A percentile compares a stretch with the other conserved stretches of the same genome.
phyloP scores from a whole-genome alignment of 1,140 invertebrate species.

The Zaprionus africanus region DNA sequence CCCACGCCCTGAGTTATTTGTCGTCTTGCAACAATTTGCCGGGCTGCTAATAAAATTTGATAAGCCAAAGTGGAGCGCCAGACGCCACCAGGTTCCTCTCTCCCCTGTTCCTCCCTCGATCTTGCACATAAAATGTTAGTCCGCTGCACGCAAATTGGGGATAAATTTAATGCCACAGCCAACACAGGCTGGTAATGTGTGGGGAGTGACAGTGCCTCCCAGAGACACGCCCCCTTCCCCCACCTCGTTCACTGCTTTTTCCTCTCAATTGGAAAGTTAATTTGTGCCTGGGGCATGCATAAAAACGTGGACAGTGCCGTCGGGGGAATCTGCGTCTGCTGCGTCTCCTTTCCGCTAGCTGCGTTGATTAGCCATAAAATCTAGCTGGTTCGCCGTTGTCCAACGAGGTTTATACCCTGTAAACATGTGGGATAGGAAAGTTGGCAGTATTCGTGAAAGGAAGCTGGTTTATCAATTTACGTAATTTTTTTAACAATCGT shows the following conservation, averaged over 20 bases:
- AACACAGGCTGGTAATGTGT: slow-evolving; percentile 50
- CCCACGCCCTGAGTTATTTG: slow-evolving; percentile 51
- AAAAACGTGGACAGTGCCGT: slow-evolving; percentile 55
- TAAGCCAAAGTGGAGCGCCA: slow-evolving; percentile 77
- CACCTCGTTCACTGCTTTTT: neutral
- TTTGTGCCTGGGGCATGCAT: slow-evolving; percentile 66
- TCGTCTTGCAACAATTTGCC: slow-evolving; percentile 74
- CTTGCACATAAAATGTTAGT: slow-evolving; percentile 68
- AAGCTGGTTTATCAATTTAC: neutral
- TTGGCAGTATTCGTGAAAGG: neutral
- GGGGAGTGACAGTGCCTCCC: slow-evolving; percentile 57
- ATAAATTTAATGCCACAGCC: slow-evolving; percentile 69
- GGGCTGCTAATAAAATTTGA: slow-evolving; percentile 81
- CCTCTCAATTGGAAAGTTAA: slow-evolving; percentile 68
- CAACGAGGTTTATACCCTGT: neutral
- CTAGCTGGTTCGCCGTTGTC: slow-evolving; percentile 19
- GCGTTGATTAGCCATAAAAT: slow-evolving; percentile 77
- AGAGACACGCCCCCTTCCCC: neutral
- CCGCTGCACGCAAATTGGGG: slow-evolving; percentile 82
- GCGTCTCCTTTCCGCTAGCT: slow-evolving; percentile 36
- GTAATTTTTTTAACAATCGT: neutral
- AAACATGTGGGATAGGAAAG: neutral
- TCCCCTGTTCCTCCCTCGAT: too few species aligned
- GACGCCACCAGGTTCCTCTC: slow-evolving; percentile 31
- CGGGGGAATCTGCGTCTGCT: slow-evolving; percentile 53